phyloP scores from a whole-genome alignment of 2,797 vertebrate species.

The Cheirogaleus major region DNA sequence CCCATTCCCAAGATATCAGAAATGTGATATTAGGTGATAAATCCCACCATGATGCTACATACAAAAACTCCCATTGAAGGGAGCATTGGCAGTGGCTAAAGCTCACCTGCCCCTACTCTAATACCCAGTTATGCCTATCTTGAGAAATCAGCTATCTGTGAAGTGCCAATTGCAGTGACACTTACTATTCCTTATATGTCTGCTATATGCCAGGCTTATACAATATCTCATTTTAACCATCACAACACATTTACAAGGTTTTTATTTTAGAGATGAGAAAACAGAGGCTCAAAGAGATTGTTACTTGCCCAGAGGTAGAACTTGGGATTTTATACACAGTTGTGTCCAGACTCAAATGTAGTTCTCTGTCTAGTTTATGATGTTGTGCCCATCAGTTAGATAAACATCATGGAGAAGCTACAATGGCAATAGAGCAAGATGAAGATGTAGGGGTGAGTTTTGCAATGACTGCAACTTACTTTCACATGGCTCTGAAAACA shows the following conservation, averaged over 20 bases:
- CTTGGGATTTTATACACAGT: background rate
- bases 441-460: background rate
- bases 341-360: background rate
- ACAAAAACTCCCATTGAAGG: background rate
- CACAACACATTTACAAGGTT: background rate
- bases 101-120: background rate
- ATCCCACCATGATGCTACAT: background rate
- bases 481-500: background rate
- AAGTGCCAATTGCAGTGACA: background rate
- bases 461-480: background rate
- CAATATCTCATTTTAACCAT: background rate
- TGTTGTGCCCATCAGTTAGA: background rate
- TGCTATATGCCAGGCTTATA: background rate
- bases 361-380: background rate
- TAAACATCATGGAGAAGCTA: background rate
- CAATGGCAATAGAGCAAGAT: background rate
- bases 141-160: background rate
- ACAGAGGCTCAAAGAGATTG: background rate
- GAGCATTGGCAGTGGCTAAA: background rate
- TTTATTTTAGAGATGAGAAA: background rate
- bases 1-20: background rate
- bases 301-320: background rate
- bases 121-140: background rate
- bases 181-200: background rate
- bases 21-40: background rate